phyloP scores from a whole-genome alignment of 23 tunicate genomes.

The Trididemnum clinides region DNA sequence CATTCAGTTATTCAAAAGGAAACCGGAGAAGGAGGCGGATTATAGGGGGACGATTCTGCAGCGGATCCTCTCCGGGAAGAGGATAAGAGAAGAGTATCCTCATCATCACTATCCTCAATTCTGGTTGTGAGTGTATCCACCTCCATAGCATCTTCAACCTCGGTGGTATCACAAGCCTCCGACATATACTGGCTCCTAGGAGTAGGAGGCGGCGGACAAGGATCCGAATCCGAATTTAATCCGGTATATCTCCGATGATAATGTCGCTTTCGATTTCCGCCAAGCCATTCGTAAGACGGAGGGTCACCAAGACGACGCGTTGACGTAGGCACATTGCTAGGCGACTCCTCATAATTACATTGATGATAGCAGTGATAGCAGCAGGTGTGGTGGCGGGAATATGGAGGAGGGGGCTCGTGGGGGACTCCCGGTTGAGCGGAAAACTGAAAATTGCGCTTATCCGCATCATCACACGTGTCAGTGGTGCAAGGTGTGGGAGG shows the following conservation, averaged over 20 bases:
- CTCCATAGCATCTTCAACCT: slow-evolving; percentile 60
- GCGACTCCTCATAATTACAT: slow-evolving; percentile 19
- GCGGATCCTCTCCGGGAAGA: slow-evolving; percentile 50
- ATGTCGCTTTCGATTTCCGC: slow-evolving; percentile 12
- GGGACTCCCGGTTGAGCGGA: slow-evolving; percentile 35
- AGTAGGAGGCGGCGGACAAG: slow-evolving; percentile 94
- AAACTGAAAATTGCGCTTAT: neutral
- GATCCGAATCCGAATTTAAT: slow-evolving; percentile 79
- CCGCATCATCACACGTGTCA: slow-evolving; percentile 67
- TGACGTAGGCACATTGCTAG: slow-evolving; percentile 36
- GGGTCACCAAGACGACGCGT: slow-evolving; percentile 45
- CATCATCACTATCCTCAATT: slow-evolving; percentile 34
- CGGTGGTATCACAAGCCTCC: slow-evolving; percentile 78
- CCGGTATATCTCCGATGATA: slow-evolving; percentile 38
- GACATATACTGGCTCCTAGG: slow-evolving; percentile 94
- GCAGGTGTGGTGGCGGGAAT: slow-evolving; percentile 45
- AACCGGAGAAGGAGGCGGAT: slow-evolving; percentile 94
- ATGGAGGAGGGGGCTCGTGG: slow-evolving; percentile 74
- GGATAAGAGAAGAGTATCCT: slow-evolving; percentile 21
- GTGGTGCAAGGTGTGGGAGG: slow-evolving; percentile 90
- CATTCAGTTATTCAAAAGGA: slow-evolving; percentile 44
- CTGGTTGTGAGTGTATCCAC: slow-evolving; percentile 43
- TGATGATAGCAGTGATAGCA: slow-evolving; percentile 51
- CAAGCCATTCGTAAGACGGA: slow-evolving; percentile 16
- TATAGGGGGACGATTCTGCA: slow-evolving; percentile 28